A percentile compares a stretch with the other conserved stretches of the same genome.
Conservation (phyloP, 1,140 invertebrate genomes). For the Drosophila eugracilis region DNA sequence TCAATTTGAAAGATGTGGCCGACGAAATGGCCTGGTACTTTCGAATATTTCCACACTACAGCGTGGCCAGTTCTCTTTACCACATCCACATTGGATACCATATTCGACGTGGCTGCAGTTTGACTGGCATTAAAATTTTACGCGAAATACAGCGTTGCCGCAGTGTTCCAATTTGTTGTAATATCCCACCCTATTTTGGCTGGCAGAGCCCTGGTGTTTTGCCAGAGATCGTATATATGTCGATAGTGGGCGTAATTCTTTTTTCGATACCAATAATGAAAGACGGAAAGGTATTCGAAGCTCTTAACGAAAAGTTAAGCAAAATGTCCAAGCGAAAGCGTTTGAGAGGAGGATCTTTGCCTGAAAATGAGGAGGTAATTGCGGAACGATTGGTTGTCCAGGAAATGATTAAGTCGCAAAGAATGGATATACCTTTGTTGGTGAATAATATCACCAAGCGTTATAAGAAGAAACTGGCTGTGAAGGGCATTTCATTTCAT, state of each 20-base stretch:
- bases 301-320: rapidly evolving
- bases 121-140: background rate
- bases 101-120: slow-evolving; percentile 16
- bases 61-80: slow-evolving; percentile 85
- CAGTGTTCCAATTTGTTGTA: slow-evolving; percentile 52
- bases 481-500: slow-evolving; percentile 88
- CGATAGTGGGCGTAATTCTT: background rate
- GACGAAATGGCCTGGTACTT: slow-evolving; percentile 87
- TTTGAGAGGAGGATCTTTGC: background rate
- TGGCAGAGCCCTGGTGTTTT: slow-evolving; percentile 58
- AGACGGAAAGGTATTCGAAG: slow-evolving; percentile 22
- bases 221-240: slow-evolving; percentile 40
- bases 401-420: slow-evolving; percentile 20
- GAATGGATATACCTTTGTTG: slow-evolving; percentile 72
- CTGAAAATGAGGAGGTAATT: background rate
- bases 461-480: slow-evolving; percentile 88
- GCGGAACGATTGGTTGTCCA: slow-evolving; percentile 74
- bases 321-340: background rate
- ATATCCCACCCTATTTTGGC: slow-evolving; percentile 50
- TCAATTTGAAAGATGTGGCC: slow-evolving; percentile 86
- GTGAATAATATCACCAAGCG: slow-evolving; percentile 87
- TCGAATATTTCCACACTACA: slow-evolving; percentile 89
- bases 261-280: slow-evolving; percentile 35
- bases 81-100: slow-evolving; percentile 13
- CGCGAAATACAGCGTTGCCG: background rate